Conservation (phyloP, 37 sponge, comb jelly and placozoan species). For the Eunapius fragilis region DNA sequence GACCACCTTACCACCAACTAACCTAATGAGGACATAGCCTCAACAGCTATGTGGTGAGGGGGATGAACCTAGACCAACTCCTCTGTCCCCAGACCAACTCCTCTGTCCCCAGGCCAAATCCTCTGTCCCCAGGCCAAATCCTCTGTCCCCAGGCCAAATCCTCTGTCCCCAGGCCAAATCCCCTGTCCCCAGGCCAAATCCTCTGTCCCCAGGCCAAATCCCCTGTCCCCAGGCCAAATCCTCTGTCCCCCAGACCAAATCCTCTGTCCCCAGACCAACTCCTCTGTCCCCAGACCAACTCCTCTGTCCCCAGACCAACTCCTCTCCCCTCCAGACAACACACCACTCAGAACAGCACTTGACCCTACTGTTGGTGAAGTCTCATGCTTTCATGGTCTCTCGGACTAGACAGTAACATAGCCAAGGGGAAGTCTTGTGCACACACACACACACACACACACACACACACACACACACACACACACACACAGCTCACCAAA, state of each 20-base stretch:
- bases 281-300: no score
- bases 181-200: neutral
- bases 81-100: no score
- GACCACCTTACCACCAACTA: neutral
- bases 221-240: no score
- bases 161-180: neutral
- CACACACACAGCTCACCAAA: slow-evolving; percentile 54
- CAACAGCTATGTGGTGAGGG: neutral
- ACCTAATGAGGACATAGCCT: no score
- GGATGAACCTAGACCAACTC: neutral
- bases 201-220: no score
- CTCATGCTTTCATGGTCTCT: neutral
- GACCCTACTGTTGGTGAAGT: neutral
- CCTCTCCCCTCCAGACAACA: no score
- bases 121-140: no score
- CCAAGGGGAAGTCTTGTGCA: neutral
- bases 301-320: no score
- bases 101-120: no score
- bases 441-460: slow-evolving; percentile 2
- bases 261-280: no score
- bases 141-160: no score
- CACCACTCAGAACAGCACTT: neutral
- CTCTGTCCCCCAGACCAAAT: no score
- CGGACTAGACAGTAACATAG: neutral
- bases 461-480: slow-evolving; percentile 3